These are phyloP conservation scores for Clarias pachynema DNA, from an alignment of 2,797 vertebrate genomes.

Conservation along the genomic window DNA sequence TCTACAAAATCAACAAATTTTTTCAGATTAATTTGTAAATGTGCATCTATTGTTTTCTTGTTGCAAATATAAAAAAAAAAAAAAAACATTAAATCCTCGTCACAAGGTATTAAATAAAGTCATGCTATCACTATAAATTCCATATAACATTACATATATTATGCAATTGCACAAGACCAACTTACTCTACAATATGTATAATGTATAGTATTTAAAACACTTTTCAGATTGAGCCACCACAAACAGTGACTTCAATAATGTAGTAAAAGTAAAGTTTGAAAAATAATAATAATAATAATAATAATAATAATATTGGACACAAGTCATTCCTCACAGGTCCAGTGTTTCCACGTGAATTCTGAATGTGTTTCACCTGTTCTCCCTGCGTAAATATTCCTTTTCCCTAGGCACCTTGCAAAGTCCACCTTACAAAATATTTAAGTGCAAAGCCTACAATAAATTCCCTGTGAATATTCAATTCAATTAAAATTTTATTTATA, in stretches of 20 bases:
- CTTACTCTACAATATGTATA: background rate
- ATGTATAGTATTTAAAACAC: background rate
- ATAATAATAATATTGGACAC: too few species aligned
- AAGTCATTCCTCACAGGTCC: too few species aligned
- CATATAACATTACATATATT: background rate
- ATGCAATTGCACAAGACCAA: background rate
- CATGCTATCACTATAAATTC: too few species aligned
- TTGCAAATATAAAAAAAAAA: background rate
- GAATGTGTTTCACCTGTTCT: background rate
- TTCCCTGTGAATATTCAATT: too few species aligned
- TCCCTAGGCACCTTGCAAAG: background rate
- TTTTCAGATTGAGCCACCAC: too few species aligned
- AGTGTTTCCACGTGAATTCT: background rate
- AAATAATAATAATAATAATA: too few species aligned
- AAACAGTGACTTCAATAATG: too few species aligned
- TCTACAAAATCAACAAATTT: background rate
- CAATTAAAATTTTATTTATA: too few species aligned
- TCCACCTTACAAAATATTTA: background rate
- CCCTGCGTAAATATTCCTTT: background rate
- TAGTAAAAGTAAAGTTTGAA: too few species aligned
- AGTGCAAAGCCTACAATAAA: background rate
- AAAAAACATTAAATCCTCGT: background rate
- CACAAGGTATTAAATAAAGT: background rate
- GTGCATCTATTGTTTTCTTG: background rate
- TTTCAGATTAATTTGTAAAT: background rate